phyloP scores from a whole-genome alignment of 2,888 invertebrate genomes.

The Macaria notata region DNA sequence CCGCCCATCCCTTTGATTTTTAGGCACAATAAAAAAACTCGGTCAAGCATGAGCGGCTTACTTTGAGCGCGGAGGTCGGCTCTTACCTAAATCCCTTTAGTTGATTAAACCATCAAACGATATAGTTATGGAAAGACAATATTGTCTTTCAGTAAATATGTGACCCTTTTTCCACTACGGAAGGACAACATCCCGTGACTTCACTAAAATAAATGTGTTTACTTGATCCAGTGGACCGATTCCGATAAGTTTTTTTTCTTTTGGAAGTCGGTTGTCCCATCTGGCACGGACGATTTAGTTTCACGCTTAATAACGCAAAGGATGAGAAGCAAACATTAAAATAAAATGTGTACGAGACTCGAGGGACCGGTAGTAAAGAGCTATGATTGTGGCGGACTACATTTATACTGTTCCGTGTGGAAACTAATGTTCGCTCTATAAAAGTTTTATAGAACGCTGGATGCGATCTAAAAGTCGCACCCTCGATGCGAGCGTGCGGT shows the following conservation, averaged over 20 bases:
- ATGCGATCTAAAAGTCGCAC: conserved; percentile 30
- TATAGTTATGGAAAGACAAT: conserved; percentile 37
- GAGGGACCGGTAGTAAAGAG: conserved; percentile 26
- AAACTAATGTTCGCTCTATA: conserved; percentile 29
- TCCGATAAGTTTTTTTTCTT: conserved; percentile 33
- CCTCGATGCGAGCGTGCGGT: conserved; percentile 33
- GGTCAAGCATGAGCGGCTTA: conserved; percentile 33
- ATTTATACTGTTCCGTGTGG: conserved; percentile 29
- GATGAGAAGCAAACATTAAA: conserved; percentile 36
- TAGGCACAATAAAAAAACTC: conserved; percentile 34
- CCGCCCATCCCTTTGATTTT: conserved; percentile 33
- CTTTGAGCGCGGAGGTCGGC: conserved; percentile 29
- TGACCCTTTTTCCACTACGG: conserved; percentile 37
- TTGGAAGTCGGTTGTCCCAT: conserved; percentile 33
- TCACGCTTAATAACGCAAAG: conserved; percentile 36
- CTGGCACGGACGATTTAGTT: conserved; percentile 35
- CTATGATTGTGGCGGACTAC: conserved; percentile 30
- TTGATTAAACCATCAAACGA: conserved; percentile 37
- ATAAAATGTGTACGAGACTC: conserved; percentile 31
- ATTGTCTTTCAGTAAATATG: conserved; percentile 37
- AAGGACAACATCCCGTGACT: conserved; percentile 37
- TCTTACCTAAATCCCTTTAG: conserved; percentile 36
- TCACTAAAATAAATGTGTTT: conserved; percentile 37
- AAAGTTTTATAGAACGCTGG: conserved; percentile 29
- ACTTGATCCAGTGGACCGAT: conserved; percentile 35